These are phyloP conservation scores for Xiphorhynchus elegans DNA, from an alignment of 2,113 vertebrate species.

Conservation along the genomic window DNA sequence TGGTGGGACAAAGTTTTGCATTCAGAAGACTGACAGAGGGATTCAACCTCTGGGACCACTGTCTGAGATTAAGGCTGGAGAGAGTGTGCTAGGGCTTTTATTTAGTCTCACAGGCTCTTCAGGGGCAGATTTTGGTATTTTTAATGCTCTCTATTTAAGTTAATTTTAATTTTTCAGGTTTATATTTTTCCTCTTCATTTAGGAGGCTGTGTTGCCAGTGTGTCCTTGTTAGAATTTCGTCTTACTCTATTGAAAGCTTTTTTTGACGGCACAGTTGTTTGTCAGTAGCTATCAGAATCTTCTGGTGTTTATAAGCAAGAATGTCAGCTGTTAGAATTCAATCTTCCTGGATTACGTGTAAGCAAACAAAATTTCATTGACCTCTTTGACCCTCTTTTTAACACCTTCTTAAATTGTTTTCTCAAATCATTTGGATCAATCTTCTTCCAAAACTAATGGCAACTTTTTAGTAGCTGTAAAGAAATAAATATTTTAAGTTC, in stretches of 20 bases:
- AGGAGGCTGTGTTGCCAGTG: background rate
- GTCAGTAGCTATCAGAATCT: background rate
- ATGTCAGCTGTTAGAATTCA: background rate
- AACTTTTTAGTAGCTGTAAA: background rate
- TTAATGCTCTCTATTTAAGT: background rate
- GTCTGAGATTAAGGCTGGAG: background rate
- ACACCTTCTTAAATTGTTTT: background rate
- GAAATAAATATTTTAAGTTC: background rate
- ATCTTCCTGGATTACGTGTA: background rate
- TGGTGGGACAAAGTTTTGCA: background rate
- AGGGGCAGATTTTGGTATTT: background rate
- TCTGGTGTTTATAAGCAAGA: background rate
- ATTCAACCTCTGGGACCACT: background rate
- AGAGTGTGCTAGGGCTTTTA: background rate
- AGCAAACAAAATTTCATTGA: background rate
- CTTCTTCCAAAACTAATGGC: background rate
- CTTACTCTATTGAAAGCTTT: background rate
- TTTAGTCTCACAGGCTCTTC: background rate
- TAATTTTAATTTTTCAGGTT: background rate
- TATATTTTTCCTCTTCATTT: background rate
- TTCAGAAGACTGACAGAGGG: background rate
- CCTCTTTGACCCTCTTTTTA: background rate
- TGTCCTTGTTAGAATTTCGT: background rate
- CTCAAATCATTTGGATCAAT: background rate
- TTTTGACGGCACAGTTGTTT: background rate